Conservation (phyloP, 2,888 invertebrate species). For the Synergus gifuensis region DNA sequence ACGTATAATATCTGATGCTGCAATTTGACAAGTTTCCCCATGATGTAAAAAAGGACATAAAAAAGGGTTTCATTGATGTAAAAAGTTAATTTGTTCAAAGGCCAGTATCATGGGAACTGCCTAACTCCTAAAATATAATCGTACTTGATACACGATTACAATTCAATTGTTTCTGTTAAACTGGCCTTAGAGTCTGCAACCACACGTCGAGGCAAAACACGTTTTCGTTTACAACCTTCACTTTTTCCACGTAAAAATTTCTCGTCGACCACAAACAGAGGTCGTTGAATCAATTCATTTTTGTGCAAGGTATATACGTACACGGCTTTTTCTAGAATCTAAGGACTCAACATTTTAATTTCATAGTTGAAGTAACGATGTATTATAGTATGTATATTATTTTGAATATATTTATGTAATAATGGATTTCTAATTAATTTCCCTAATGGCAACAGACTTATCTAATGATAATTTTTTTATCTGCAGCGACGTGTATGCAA, state of each 20-base stretch:
- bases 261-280: slow-evolving; percentile 24
- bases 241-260: slow-evolving; percentile 19
- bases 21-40: too few species aligned
- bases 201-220: slow-evolving; percentile 10
- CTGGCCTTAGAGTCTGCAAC: background rate
- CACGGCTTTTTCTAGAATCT: background rate
- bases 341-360: background rate
- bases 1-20: too few species aligned
- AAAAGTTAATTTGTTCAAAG: too few species aligned
- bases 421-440: background rate
- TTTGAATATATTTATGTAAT: background rate
- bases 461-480: background rate
- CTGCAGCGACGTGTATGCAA: background rate
- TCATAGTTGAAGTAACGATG: background rate
- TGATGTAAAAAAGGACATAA: too few species aligned
- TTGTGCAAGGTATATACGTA: slow-evolving; percentile 8
- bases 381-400: background rate
- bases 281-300: slow-evolving; percentile 24
- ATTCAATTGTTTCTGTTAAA: background rate
- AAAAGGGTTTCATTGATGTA: too few species aligned
- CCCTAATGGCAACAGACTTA: background rate
- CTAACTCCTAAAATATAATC: too few species aligned
- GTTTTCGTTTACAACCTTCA: slow-evolving; percentile 23
- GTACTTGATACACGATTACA: background rate
- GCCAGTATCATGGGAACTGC: too few species aligned